Evolutionary conservation across 2,113 vertebrate species (phyloP).

Genomic region (Macaca mulatta): DNA sequence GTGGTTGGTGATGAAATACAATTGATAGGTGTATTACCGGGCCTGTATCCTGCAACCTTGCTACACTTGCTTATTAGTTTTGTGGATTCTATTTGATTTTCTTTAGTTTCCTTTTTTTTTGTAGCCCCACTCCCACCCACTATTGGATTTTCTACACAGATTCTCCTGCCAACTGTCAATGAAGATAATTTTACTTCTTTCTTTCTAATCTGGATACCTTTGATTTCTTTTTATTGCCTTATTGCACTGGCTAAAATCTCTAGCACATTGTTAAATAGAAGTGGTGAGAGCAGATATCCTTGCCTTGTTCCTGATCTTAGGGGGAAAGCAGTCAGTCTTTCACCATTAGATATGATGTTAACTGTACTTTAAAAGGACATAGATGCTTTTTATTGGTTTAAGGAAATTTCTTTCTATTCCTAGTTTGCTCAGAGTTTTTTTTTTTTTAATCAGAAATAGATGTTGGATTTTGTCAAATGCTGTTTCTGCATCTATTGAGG

Average conservation of each 20-base stretch:
- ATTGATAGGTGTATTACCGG: neutral
- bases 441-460: neutral
- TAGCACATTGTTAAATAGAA: neutral
- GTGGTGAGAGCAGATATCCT: neutral
- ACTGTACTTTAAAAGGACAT: neutral
- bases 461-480: neutral
- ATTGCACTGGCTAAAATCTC: neutral
- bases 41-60: neutral
- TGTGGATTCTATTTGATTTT: neutral
- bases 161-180: neutral
- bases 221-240: neutral
- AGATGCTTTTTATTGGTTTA: neutral
- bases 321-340: neutral
- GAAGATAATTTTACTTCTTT: neutral
- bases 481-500: neutral
- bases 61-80: neutral
- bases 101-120: neutral
- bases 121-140: no score
- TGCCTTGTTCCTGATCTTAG: neutral
- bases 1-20: neutral
- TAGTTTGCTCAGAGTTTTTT: neutral
- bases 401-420: neutral
- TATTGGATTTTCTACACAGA: neutral
- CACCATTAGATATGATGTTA: neutral
- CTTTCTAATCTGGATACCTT: neutral